phyloP scores from a whole-genome alignment of 2,888 invertebrate species.

The Eupelmus urozonus region DNA sequence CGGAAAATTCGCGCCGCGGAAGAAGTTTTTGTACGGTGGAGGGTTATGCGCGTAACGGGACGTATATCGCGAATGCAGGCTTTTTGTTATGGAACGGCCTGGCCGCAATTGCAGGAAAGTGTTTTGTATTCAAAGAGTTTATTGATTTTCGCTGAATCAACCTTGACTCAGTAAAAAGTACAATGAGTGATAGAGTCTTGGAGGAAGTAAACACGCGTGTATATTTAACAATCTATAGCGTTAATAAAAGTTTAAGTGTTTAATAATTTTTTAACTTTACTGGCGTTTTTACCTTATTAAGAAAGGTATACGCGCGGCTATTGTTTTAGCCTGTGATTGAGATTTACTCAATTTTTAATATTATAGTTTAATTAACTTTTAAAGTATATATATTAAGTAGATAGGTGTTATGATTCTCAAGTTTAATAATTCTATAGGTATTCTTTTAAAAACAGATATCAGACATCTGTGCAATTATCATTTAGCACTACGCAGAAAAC shows the following conservation, averaged over 20 bases:
- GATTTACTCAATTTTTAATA: too few relatives aligned
- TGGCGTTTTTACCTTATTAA: neutral
- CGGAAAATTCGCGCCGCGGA: too few relatives aligned
- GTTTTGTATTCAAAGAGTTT: slow-evolving; percentile 19
- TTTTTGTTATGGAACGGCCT: neutral
- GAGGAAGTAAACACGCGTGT: neutral
- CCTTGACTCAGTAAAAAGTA: slow-evolving; percentile 31
- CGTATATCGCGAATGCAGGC: neutral
- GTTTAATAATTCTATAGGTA: too few relatives aligned
- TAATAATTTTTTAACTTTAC: neutral
- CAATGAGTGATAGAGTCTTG: slow-evolving; percentile 1
- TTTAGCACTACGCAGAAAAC: too few relatives aligned
- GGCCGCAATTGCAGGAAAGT: neutral
- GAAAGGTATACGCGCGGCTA: too few relatives aligned
- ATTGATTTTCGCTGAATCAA: slow-evolving; percentile 31
- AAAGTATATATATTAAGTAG: too few relatives aligned
- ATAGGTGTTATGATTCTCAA: too few relatives aligned
- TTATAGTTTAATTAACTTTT: too few relatives aligned
- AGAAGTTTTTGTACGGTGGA: too few relatives aligned
- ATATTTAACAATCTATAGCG: neutral
- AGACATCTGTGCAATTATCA: too few relatives aligned
- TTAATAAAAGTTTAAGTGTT: neutral
- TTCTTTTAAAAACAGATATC: too few relatives aligned
- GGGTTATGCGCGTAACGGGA: too few relatives aligned
- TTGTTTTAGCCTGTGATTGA: neutral